Base-by-base conservation (phyloP, 2,888 invertebrate species). In the Odontomyia ornata region DNA sequence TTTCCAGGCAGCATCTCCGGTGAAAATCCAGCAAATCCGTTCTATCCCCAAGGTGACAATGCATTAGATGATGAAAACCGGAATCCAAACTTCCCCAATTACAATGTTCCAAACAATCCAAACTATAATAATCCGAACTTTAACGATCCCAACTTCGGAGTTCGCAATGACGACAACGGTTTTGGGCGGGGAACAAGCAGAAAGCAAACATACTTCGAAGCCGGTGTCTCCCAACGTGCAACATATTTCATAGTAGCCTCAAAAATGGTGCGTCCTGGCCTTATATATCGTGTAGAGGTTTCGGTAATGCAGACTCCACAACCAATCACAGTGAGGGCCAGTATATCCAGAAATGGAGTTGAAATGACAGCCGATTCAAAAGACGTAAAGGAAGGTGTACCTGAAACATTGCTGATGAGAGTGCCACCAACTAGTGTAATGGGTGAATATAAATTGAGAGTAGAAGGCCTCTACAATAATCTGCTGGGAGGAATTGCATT, bases 211-310 rank as follows among this genome's bases (percentile, higher is more conserved):
- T 86, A 52, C 43, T 28, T n/a, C 18, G 47, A 64, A 52, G 56
- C 67, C 23, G 64, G 36, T 5, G 21, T 75, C 1, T 30, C 67
- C 1, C 82, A 81, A 13, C 85, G 86, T 64, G 86, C 86, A 0
- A 95, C 95, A 9, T 98, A 97, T 86, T 96, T 98, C 83, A 91
- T 98, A 80, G 93, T 98, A 30, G 95, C 97, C 0, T 96, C 97
- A 2, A 91, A 91, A 81, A 93, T 95, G 90, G 94, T 98, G 13
- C 90, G 97, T 3, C 98, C 98, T 0, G 95, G 95, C 0, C 95
- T 97, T 83, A 91, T 97, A 76, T 96, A 96, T 85, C 92, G 95
- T 83, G 92, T 97, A 5, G 93, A 94, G 0, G 96, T 95, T 0
- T 94, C 93, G 76, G 92, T 98, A 46, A 88, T 97, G 36, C 90